A percentile compares a stretch with the other conserved stretches of the same genome.
These are phyloP conservation scores for Prunella strophiata DNA, from an alignment of 2,797 vertebrate species.

Conservation along the genomic window DNA sequence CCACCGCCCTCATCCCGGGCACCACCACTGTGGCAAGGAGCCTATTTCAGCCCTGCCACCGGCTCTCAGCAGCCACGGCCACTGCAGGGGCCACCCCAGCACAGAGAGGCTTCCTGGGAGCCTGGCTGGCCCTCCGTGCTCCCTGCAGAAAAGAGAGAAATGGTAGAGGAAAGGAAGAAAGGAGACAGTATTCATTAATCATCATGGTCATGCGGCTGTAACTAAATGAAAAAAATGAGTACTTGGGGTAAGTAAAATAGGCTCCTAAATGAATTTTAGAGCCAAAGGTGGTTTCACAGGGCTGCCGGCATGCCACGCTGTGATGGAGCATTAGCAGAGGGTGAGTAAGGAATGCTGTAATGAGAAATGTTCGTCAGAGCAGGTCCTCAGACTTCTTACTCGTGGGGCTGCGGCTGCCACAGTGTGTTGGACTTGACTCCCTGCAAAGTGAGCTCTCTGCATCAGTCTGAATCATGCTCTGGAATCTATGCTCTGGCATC, in stretches of 20 bases:
- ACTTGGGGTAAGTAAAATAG: neutral
- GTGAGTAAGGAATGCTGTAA: accelerated
- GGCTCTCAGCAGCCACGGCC: accelerated
- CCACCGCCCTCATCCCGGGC: accelerated
- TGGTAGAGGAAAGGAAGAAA: accelerated
- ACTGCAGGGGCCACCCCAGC: accelerated
- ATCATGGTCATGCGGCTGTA: accelerated
- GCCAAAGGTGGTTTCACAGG: neutral
- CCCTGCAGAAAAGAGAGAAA: neutral
- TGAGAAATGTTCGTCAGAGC: neutral
- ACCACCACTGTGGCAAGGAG: accelerated
- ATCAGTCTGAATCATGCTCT: accelerated
- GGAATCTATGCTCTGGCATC: neutral
- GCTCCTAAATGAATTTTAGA: neutral
- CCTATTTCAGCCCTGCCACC: accelerated
- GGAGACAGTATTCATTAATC: neutral
- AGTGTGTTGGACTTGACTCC: neutral
- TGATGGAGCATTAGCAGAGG: neutral
- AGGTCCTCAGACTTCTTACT: neutral
- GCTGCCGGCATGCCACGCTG: accelerated
- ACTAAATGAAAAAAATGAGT: neutral
- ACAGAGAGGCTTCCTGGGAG: neutral
- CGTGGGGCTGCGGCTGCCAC: accelerated
- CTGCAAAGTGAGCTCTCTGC: neutral
- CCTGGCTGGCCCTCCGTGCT: accelerated